Conservation (phyloP, 2,113 vertebrate genomes). For the Mesoclemmys tuberculata region DNA sequence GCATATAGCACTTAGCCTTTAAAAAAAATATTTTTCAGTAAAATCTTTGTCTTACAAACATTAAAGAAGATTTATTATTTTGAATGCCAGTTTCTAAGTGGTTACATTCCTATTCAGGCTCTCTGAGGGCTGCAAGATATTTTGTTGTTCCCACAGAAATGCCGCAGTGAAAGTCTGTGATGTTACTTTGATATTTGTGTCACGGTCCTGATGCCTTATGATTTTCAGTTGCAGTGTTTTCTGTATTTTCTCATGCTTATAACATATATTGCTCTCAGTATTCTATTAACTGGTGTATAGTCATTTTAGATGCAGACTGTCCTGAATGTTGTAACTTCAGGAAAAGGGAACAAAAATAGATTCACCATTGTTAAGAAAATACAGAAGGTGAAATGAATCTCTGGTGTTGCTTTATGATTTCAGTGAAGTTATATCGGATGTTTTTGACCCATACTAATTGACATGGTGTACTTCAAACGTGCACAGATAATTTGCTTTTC, state of each 20-base stretch:
- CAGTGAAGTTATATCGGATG: neutral
- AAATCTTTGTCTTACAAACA: neutral
- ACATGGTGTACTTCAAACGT: neutral
- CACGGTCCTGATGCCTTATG: neutral
- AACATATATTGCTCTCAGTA: neutral
- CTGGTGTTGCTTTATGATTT: neutral
- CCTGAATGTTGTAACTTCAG: neutral
- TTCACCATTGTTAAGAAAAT: neutral
- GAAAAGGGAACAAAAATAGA: neutral
- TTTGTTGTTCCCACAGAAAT: neutral
- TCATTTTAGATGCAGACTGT: neutral
- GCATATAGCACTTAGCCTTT: neutral
- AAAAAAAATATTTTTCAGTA: neutral
- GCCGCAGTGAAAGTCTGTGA: neutral
- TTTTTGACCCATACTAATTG: neutral
- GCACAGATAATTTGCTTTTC: neutral
- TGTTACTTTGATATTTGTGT: neutral
- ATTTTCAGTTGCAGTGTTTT: neutral
- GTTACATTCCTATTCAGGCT: neutral
- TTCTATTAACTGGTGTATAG: neutral
- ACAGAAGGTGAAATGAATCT: neutral
- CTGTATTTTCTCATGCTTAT: neutral
- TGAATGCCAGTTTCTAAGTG: neutral
- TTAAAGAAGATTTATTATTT: neutral
- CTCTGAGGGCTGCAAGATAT: neutral